Evolutionary conservation across 2,888 invertebrate species (phyloP).

Genomic region (Elegia similella): DNA sequence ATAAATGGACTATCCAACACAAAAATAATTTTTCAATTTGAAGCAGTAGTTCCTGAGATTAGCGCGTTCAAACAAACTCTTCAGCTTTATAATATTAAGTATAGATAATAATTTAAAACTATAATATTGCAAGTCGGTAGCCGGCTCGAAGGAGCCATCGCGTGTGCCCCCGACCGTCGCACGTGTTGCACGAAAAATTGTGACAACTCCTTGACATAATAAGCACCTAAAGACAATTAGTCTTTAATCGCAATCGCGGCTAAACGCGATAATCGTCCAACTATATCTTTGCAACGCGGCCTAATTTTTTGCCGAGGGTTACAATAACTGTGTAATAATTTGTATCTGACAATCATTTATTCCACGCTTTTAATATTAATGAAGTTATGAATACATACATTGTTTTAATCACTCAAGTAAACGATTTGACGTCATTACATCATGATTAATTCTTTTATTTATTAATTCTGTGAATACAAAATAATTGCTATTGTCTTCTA

Average conservation of each 20-base stretch:
- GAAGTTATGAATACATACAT: neutral
- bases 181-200: neutral
- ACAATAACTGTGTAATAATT: neutral
- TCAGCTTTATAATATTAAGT: no score
- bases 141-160: neutral
- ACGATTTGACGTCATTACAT: no score
- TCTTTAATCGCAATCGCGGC: neutral
- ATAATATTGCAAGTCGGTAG: neutral
- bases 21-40: no score
- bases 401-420: neutral
- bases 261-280: neutral
- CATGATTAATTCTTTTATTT: no score
- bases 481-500: no score
- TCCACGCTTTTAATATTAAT: neutral
- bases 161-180: neutral
- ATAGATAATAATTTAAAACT: no score
- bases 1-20: no score
- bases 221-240: conserved; percentile 3
- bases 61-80: no score
- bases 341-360: neutral
- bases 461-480: no score
- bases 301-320: neutral
- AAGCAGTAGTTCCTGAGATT: no score
- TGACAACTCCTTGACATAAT: conserved; percentile 9
- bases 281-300: neutral